Conservation (phyloP, 2,113 vertebrate genomes). For the Elachura formosa region DNA sequence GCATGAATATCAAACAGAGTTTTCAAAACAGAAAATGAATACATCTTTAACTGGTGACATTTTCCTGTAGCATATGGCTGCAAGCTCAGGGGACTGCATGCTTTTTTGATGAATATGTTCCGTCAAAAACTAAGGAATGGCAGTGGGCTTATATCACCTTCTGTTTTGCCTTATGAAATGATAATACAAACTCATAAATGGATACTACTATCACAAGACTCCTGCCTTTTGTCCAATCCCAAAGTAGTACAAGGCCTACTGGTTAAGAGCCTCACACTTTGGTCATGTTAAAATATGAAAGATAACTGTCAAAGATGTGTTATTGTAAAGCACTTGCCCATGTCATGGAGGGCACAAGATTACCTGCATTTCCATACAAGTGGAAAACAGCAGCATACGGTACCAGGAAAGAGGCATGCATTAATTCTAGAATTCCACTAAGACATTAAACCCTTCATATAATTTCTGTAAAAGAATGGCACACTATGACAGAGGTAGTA, state of each 20-base stretch:
- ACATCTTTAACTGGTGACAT: slow-evolving; percentile 98
- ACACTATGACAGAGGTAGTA: background rate
- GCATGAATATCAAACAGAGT: slow-evolving; percentile 92
- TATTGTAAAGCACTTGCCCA: slow-evolving; percentile 34
- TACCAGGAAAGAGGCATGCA: background rate
- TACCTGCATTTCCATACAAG: slow-evolving; percentile 44
- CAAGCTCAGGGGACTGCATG: slow-evolving; percentile 89
- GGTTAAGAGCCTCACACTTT: slow-evolving; percentile 50
- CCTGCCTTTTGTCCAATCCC: slow-evolving; percentile 66
- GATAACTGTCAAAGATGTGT: slow-evolving; percentile 42
- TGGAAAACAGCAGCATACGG: slow-evolving; percentile 41
- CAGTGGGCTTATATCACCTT: slow-evolving; percentile 86
- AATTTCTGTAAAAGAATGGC: background rate
- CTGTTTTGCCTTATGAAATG: slow-evolving; percentile 94
- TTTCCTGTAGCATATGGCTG: slow-evolving; percentile 94
- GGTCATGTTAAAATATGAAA: slow-evolving; percentile 48
- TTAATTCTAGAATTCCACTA: background rate
- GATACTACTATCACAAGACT: slow-evolving; percentile 65
- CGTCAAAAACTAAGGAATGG: slow-evolving; percentile 86
- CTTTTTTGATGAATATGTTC: slow-evolving; percentile 95
- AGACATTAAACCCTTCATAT: background rate
- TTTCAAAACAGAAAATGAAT: slow-evolving; percentile 93
- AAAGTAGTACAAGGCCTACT: slow-evolving; percentile 41
- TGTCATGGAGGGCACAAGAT: background rate
- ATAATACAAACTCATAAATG: slow-evolving; percentile 82